Conservation (phyloP, 2,113 vertebrate genomes). For the human (Homo sapiens) region DNA sequence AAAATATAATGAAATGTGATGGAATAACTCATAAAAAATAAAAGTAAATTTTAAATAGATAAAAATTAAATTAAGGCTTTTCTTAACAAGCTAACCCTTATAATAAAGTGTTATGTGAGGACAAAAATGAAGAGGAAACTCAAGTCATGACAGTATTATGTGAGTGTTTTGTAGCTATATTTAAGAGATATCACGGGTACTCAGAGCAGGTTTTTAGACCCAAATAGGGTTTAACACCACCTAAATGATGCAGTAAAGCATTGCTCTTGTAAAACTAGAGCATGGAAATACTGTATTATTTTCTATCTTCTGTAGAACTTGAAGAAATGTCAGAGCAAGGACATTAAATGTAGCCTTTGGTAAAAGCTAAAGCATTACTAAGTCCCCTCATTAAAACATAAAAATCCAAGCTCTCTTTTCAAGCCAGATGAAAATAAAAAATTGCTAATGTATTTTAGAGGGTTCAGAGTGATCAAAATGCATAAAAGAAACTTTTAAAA, state of each 20-base stretch:
- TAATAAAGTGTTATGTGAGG: background rate
- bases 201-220: background rate
- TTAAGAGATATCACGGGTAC: background rate
- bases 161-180: background rate
- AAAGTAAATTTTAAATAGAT: slow-evolving; percentile 21
- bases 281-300: slow-evolving; percentile 27
- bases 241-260: background rate
- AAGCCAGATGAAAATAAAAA: slow-evolving; percentile 20
- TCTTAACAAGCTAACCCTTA: background rate
- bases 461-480: slow-evolving; percentile 37
- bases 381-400: slow-evolving; percentile 28
- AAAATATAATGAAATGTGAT: background rate
- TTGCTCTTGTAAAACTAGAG: slow-evolving; percentile 41
- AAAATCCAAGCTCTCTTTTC: slow-evolving; percentile 42
- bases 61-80: slow-evolving; percentile 37
- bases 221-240: background rate
- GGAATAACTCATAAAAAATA: slow-evolving; percentile 10
- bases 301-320: background rate
- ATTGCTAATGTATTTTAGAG: slow-evolving; percentile 37
- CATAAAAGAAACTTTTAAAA: slow-evolving; percentile 44
- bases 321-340: slow-evolving; percentile 42
- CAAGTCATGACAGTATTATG: background rate
- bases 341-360: background rate
- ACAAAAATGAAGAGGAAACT: background rate
- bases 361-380: slow-evolving; percentile 44